A percentile compares a stretch with the other conserved stretches of the same genome.
Conservation (phyloP, 2,113 vertebrate genomes). For the Thunnus thynnus region DNA sequence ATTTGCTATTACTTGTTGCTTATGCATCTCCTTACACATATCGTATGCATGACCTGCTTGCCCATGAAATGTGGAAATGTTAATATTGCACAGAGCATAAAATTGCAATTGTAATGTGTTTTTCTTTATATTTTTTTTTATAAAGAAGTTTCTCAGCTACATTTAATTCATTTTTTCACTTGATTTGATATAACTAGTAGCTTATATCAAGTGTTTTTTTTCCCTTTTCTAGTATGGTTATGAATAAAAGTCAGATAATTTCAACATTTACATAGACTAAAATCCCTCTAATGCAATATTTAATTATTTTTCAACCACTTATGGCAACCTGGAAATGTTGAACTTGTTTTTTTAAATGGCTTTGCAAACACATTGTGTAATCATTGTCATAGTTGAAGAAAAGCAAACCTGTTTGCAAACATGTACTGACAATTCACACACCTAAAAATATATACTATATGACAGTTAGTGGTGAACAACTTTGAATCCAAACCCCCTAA, state of each 20-base stretch:
- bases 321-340: background rate
- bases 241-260: background rate
- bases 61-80: slow-evolving; percentile 58
- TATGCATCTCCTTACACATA: slow-evolving; percentile 45
- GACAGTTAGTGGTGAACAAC: slow-evolving; percentile 38
- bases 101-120: slow-evolving; percentile 66
- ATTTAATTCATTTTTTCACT: slow-evolving; percentile 40
- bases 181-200: slow-evolving; percentile 26
- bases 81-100: slow-evolving; percentile 64
- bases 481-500: slow-evolving; percentile 19
- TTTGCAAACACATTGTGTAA: background rate
- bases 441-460: background rate
- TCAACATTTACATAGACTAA: slow-evolving; percentile 6
- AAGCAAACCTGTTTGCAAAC: background rate
- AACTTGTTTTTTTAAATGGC: background rate
- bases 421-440: background rate
- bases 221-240: background rate
- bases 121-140: slow-evolving; percentile 34
- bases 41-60: slow-evolving; percentile 48
- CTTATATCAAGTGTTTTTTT: slow-evolving; percentile 14
- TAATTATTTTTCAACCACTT: background rate
- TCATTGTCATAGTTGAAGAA: background rate
- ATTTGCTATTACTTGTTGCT: slow-evolving; percentile 69
- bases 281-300: background rate
- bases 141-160: slow-evolving; percentile 43